phyloP scores from a whole-genome alignment of 1,140 invertebrate species.

The Rhagoletis pomonella region DNA sequence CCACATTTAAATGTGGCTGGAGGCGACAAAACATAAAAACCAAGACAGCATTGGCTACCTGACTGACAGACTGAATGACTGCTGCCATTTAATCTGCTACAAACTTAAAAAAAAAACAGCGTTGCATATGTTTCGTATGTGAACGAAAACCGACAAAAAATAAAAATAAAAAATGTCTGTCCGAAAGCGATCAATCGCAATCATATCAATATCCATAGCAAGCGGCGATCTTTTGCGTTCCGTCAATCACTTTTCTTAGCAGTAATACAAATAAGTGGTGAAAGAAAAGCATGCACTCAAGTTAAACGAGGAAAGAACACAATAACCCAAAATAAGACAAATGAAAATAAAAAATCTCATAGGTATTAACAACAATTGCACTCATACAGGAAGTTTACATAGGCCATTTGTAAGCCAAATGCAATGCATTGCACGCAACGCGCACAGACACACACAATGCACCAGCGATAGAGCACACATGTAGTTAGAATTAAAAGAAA shows the following conservation, averaged over 20 bases:
- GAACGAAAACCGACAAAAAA: neutral
- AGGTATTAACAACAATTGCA: constrained; percentile 7
- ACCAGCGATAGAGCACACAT: constrained; percentile 11
- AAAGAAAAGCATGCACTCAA: neutral
- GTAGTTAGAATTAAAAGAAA: neutral
- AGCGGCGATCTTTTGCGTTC: neutral
- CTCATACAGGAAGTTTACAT: constrained; percentile 44
- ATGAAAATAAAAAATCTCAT: neutral
- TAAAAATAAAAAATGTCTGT: neutral
- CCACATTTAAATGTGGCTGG: neutral
- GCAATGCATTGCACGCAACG: neutral
- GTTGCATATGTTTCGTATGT: neutral
- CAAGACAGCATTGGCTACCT: neutral
- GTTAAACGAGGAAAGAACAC: neutral
- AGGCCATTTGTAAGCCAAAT: constrained; percentile 26
- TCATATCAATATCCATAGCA: neutral
- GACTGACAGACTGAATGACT: constrained; percentile 2
- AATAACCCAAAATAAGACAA: neutral
- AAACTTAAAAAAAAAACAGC: neutral
- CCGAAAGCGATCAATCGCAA: neutral
- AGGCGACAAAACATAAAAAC: neutral
- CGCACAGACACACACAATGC: too few species aligned
- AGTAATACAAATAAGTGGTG: neutral
- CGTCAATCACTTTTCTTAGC: constrained; percentile 1
- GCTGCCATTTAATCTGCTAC: neutral